Percentiles rank a stretch among this genome's conserved stretches.
These are phyloP conservation scores for Knipowitschia caucasica DNA, from an alignment of 2,797 vertebrate species.

Conservation along the genomic window DNA sequence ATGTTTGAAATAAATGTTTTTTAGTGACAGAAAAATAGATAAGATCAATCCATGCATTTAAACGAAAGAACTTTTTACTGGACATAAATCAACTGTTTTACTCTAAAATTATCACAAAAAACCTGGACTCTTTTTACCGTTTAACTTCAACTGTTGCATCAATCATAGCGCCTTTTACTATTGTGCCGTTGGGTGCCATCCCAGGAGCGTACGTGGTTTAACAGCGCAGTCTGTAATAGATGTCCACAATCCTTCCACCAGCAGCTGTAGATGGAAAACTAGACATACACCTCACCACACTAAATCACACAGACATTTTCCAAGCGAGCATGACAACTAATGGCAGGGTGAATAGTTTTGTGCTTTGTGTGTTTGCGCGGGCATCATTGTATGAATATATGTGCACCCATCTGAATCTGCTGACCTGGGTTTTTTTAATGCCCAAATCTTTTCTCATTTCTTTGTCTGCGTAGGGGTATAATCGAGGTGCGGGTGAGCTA, in stretches of 20 bases:
- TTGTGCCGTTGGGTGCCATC: conserved; percentile 63
- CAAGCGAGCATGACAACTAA: conserved; percentile 69
- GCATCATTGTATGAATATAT: conserved; percentile 36
- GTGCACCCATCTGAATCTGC: conserved; percentile 44
- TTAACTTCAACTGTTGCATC: conserved; percentile 61
- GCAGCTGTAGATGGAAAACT: conserved; percentile 79
- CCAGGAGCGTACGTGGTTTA: conserved; percentile 65
- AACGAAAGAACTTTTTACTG: too few relatives aligned
- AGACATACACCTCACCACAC: conserved; percentile 75
- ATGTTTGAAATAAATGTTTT: too few relatives aligned
- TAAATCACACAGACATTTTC: conserved; percentile 84
- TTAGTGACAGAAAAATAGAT: too few relatives aligned
- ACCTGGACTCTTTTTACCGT: conserved; percentile 27
- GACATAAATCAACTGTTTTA: background rate
- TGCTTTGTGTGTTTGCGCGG: conserved; percentile 71
- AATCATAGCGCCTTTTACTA: conserved; percentile 62
- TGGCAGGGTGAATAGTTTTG: conserved; percentile 61
- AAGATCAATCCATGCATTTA: too few relatives aligned
- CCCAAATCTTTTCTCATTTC: conserved; percentile 56
- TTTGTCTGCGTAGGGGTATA: conserved; percentile 63
- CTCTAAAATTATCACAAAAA: too few relatives aligned
- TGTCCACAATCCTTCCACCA: conserved; percentile 61
- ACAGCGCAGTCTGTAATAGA: conserved; percentile 72
- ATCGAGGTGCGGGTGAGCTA: conserved; percentile 72
- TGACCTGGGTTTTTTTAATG: conserved; percentile 66